A percentile compares a stretch with the other conserved stretches of the same genome.
These are phyloP conservation scores for Aegotheles bennettii DNA, from an alignment of 2,113 vertebrate species.

Conservation along the genomic window DNA sequence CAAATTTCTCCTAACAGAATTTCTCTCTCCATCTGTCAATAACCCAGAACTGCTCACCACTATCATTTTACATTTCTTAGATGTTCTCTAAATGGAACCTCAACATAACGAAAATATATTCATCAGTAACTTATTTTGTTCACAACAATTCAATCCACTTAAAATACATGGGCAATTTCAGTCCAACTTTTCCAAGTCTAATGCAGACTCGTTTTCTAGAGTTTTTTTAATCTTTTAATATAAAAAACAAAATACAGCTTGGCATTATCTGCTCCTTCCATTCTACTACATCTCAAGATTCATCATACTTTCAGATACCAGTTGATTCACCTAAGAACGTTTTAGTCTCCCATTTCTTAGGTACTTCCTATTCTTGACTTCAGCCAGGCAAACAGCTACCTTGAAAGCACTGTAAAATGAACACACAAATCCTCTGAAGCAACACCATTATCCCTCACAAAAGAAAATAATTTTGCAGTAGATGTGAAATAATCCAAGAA, in stretches of 20 bases:
- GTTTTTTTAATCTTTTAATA: background rate
- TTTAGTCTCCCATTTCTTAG: background rate
- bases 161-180: fast-evolving
- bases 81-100: background rate
- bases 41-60: background rate
- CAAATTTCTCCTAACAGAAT: background rate
- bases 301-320: background rate
- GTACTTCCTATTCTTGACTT: background rate
- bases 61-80: background rate
- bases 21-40: background rate
- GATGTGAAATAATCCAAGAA: background rate
- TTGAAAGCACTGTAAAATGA: background rate
- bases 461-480: background rate
- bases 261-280: background rate
- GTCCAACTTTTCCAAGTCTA: background rate
- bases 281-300: background rate
- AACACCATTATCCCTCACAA: background rate
- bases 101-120: background rate
- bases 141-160: background rate
- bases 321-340: background rate
- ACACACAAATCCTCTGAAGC: background rate
- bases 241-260: background rate
- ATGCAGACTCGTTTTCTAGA: background rate
- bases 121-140: background rate
- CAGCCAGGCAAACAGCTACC: background rate